phyloP scores from a whole-genome alignment of 1,140 invertebrate species.

The Macrocentrus cingulum region DNA sequence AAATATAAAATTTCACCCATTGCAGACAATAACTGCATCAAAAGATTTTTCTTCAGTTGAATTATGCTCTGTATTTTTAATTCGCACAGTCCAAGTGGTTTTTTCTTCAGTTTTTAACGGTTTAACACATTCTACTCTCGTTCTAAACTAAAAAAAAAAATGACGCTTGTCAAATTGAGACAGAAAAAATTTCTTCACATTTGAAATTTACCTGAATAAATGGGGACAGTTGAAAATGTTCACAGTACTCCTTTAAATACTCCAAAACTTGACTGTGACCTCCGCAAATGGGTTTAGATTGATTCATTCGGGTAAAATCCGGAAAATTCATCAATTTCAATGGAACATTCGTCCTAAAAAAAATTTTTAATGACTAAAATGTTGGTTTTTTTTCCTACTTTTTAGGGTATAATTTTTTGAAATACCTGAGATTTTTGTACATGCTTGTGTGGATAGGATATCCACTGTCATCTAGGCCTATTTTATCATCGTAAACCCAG shows the following conservation, averaged over 20 bases:
- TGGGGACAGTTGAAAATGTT: conserved; percentile 59
- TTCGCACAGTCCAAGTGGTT: conserved; percentile 47
- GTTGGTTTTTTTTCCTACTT: conserved; percentile 32
- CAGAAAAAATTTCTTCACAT: no score
- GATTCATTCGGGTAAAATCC: conserved; percentile 64
- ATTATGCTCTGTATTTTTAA: conserved; percentile 51
- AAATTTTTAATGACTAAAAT: conserved; percentile 13
- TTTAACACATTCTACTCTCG: conserved; percentile 43
- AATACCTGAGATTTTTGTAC: conserved; percentile 63
- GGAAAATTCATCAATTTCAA: conserved; percentile 76
- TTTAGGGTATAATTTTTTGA: conserved; percentile 2
- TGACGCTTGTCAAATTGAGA: no score
- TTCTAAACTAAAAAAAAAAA: no score
- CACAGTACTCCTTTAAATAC: conserved; percentile 67
- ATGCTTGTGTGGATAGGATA: conserved; percentile 70
- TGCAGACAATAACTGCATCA: conserved; percentile 69
- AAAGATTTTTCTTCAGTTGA: conserved; percentile 45
- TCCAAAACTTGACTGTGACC: conserved; percentile 63
- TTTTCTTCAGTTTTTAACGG: conserved; percentile 25
- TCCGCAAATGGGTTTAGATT: conserved; percentile 60
- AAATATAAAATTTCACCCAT: no score
- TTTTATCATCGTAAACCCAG: conserved; percentile 72
- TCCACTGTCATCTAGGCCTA: conserved; percentile 63
- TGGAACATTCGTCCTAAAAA: conserved; percentile 72
- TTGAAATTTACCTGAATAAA: no score